phyloP scores from a whole-genome alignment of 2,113 vertebrate species.

The Aleadryas rufinucha region DNA sequence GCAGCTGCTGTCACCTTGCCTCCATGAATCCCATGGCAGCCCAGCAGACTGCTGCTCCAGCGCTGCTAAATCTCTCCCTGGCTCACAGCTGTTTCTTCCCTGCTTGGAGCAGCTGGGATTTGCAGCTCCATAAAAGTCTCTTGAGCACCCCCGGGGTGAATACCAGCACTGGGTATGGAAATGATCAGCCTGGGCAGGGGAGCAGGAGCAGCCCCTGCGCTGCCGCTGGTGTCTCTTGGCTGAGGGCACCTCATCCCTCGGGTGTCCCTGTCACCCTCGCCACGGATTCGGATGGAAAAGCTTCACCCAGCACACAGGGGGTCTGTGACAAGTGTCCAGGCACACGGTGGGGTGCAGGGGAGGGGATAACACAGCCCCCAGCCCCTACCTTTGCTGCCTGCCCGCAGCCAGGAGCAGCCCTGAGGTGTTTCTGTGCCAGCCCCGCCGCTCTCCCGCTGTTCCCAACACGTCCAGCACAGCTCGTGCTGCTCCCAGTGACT shows the following conservation, averaged over 20 bases:
- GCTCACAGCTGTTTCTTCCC: background rate
- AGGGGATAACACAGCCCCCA: background rate
- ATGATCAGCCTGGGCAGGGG: background rate
- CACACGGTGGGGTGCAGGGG: background rate
- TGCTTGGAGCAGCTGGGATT: background rate
- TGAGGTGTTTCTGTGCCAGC: background rate
- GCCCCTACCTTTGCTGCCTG: rapidly evolving
- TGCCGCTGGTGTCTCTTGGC: background rate
- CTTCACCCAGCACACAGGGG: background rate
- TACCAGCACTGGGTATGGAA: background rate
- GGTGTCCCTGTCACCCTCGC: background rate
- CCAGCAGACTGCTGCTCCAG: background rate
- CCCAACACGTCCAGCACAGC: background rate
- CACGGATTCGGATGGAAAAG: background rate
- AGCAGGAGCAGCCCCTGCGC: background rate
- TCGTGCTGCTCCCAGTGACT: background rate
- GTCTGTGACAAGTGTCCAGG: background rate
- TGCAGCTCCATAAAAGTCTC: background rate
- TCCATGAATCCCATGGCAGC: background rate
- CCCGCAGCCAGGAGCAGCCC: background rate
- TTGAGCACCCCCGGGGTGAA: background rate
- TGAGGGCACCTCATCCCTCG: background rate
- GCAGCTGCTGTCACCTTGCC: background rate
- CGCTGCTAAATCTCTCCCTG: background rate
- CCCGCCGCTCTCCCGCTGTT: background rate